Evolutionary conservation across 1,140 invertebrate genomes (phyloP).

Genomic region (Diorhabda carinulata): DNA sequence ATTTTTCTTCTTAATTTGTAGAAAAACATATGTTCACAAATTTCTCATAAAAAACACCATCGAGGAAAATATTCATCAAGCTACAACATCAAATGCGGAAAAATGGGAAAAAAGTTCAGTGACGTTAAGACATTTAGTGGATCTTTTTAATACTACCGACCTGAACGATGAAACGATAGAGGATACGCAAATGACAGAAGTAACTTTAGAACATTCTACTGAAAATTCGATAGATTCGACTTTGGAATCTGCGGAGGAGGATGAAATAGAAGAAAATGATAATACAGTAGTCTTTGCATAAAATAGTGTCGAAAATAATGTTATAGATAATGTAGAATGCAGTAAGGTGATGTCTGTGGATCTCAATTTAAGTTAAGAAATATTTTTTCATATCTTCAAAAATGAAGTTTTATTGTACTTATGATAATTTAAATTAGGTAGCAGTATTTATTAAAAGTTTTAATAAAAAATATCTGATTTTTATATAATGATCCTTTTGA

Average conservation of each 20-base stretch:
- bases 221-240: constrained; percentile 32
- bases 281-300: constrained; percentile 45
- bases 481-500: too few relatives aligned
- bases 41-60: constrained; percentile 67
- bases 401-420: too few relatives aligned
- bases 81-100: constrained; percentile 33
- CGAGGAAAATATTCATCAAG: constrained; percentile 62
- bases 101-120: constrained; percentile 42
- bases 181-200: not conserved
- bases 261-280: constrained; percentile 48
- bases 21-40: constrained; percentile 61
- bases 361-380: too few relatives aligned
- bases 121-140: constrained; percentile 35
- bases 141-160: constrained; percentile 25
- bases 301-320: too few relatives aligned
- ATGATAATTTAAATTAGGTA: too few relatives aligned
- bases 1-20: constrained; percentile 29
- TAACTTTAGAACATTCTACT: too few relatives aligned
- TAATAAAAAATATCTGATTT: too few relatives aligned
- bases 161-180: not conserved
- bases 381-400: too few relatives aligned
- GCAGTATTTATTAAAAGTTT: too few relatives aligned
- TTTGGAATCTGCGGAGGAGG: constrained; percentile 48
- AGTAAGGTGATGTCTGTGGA: too few relatives aligned
- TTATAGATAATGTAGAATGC: too few relatives aligned